A percentile compares a stretch with the other conserved stretches of the same genome.
Conservation (phyloP, 2,888 invertebrate genomes). For the Xestoiulus laeticollis region DNA sequence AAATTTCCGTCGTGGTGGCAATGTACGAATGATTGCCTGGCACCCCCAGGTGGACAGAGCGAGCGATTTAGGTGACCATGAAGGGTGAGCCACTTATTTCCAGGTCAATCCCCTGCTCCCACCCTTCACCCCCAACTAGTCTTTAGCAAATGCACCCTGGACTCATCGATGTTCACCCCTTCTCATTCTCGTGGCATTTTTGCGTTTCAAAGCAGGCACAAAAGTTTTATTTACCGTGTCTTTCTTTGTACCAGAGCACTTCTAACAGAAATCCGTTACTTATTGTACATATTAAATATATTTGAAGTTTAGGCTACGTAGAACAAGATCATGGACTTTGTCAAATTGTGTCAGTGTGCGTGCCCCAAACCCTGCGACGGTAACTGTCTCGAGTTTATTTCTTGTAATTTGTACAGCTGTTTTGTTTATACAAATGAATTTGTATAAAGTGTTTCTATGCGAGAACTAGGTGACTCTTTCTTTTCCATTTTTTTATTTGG, state of each 20-base stretch:
- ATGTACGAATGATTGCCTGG: not conserved
- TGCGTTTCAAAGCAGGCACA: not conserved
- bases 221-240: constrained; percentile 37
- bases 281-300: constrained; percentile 21
- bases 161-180: not conserved
- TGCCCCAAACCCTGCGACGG: not conserved
- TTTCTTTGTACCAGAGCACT: constrained; percentile 28
- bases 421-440: constrained; percentile 22
- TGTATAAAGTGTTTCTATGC: constrained; percentile 33
- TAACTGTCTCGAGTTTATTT: constrained; percentile 19
- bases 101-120: not conserved
- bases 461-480: not conserved
- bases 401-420: constrained; percentile 34
- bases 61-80: not conserved
- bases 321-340: constrained; percentile 1
- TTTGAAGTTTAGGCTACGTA: not conserved
- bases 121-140: not conserved
- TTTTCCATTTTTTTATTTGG: not conserved
- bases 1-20: too few species aligned
- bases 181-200: not conserved
- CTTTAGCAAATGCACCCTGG: not conserved
- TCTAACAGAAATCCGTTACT: not conserved
- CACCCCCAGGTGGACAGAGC: not conserved
- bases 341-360: not conserved
- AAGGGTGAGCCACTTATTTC: not conserved